Conservation (phyloP, 2,113 vertebrate genomes). For the Megatriorchis doriae region DNA sequence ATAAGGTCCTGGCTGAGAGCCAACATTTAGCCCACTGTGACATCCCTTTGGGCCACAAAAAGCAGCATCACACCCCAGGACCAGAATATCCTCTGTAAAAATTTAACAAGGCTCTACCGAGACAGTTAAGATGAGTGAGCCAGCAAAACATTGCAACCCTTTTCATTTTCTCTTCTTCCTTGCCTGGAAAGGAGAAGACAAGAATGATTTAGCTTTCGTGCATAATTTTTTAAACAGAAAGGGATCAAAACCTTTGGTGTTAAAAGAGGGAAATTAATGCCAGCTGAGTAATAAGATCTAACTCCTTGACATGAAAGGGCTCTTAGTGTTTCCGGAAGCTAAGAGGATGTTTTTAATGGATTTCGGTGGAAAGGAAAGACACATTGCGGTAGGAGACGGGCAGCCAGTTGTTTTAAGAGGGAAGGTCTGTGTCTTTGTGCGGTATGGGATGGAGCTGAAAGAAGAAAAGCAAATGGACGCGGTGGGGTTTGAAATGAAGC, state of each 20-base stretch:
- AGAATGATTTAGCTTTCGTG: background rate
- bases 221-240: background rate
- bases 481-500: background rate
- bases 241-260: background rate
- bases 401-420: background rate
- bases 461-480: background rate
- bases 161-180: constrained; percentile 44
- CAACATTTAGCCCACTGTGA: background rate
- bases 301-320: background rate
- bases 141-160: background rate
- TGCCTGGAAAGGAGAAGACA: background rate
- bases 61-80: background rate
- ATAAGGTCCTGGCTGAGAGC: background rate
- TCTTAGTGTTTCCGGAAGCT: background rate
- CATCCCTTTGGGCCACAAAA: background rate
- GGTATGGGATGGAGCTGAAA: background rate
- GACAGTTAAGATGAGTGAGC: background rate
- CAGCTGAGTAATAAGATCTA: constrained; percentile 13
- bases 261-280: background rate
- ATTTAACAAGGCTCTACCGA: background rate
- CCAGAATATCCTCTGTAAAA: background rate
- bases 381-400: background rate
- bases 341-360: background rate
- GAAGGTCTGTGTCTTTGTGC: background rate
- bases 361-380: background rate